Evolutionary conservation across 1,140 invertebrate species (phyloP), one percentile per base, ranked within the genome.

Genomic region (Drosophila dunni): DNA sequence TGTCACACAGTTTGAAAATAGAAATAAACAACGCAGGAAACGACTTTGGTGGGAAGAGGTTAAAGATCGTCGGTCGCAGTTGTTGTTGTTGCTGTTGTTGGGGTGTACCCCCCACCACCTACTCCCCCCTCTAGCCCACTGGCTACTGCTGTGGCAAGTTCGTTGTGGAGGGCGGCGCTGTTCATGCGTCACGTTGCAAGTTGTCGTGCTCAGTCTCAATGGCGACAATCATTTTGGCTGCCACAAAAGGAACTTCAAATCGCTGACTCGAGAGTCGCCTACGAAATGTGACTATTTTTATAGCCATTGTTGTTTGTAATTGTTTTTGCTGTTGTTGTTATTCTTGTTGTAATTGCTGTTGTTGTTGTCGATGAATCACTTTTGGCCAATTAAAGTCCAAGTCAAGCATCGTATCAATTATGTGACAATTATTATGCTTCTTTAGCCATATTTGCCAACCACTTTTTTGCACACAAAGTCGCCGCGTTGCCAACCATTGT

Each of bases 221-320:
- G 70, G 54, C 70, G 64, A 54, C 70, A 62, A 62, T 61, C 66
- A 62, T 69, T 48, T 56, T 50, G 29, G 34, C 53, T 46, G 70
- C 70, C 64, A 58, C 70, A 73, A 73, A 73, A 73, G 70, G 70
- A 73, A 73, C 64, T 68, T 48, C 70, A 61, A 68, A 68, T 67
- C 40, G 56, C 54, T 45, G 67, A 29, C 4, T 34, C 40, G 70
- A 51, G 70, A 58, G 70, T 73, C 70, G 70, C 70, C 70, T 73
- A 73, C 70, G 56, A 73, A 73, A 61, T 67, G 64, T 54, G 46
- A 53, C 7, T 54, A 56, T 67, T 53, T 38, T 33, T 48, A 20
- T 15, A 40, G 34, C 42, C 51, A 54, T 29, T 29, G 24, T 29
- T 29, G 40, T 17, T 33, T 38, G 13, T 33, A n/a, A 4, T 29